Evolutionary conservation across 2,888 invertebrate species (phyloP).

Genomic region (Lordiphosa fenestrarum): DNA sequence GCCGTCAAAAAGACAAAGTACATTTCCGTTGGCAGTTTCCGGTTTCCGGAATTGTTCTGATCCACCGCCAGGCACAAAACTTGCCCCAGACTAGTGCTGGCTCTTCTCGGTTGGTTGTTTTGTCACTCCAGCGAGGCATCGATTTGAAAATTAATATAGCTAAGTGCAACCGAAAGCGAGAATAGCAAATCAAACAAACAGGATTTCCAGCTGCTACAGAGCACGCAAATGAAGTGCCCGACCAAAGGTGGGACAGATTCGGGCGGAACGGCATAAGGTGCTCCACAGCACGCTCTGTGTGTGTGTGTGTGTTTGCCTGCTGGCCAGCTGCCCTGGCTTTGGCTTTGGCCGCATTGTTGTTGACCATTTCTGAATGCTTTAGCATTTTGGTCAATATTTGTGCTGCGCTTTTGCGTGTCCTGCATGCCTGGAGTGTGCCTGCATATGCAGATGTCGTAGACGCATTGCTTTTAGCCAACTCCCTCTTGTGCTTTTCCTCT

Average conservation of each 20-base stretch:
- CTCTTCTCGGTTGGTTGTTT: conserved; percentile 8
- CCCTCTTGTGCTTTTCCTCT: conserved; percentile 12
- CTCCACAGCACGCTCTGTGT: conserved; percentile 1
- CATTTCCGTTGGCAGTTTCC: conserved; percentile 74
- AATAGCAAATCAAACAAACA: conserved; percentile 49
- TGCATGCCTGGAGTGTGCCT: conserved; percentile 15
- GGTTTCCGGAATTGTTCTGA: conserved; percentile 68
- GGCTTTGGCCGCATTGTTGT: conserved; percentile 43
- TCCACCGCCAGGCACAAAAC: conserved; percentile 31
- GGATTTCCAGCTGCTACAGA: conserved; percentile 24
- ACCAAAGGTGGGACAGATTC: conserved; percentile 2
- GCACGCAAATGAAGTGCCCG: conserved; percentile 41
- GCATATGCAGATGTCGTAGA: conserved; percentile 41
- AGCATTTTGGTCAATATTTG: conserved; percentile 67
- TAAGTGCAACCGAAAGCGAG: conserved; percentile 48
- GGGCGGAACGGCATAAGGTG: conserved; percentile 27
- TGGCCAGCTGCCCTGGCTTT: conserved; percentile 13
- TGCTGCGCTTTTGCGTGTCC: conserved; percentile 52
- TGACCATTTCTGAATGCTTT: conserved; percentile 53
- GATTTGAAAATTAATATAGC: conserved; percentile 55
- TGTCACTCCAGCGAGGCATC: conserved; percentile 36
- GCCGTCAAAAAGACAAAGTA: conserved; percentile 74
- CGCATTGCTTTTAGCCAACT: conserved; percentile 41
- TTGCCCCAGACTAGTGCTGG: conserved; percentile 6
- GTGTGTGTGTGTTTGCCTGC: conserved; percentile 1